phyloP scores from a whole-genome alignment of 2,113 vertebrate species.

The Triplophysa tibetana region DNA sequence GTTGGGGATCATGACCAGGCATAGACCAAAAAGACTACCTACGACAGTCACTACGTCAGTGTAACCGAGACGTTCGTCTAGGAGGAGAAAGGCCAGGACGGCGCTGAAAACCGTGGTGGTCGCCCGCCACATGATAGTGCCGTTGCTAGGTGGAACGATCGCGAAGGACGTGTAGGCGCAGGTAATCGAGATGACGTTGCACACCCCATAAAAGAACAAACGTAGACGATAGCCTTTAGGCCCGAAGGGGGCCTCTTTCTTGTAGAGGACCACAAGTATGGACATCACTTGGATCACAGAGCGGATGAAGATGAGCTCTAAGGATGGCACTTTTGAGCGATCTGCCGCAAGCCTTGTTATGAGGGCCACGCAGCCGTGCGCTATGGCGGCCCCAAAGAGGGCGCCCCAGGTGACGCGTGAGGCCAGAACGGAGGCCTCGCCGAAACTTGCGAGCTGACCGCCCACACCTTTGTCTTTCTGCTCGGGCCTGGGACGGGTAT shows the following conservation, averaged over 20 bases:
- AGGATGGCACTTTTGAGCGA: conserved; percentile 94
- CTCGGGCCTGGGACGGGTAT: conserved; percentile 73
- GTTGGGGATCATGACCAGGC: conserved; percentile 95
- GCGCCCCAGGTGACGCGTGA: conserved; percentile 90
- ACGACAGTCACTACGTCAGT: conserved; percentile 86
- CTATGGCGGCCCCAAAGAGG: conserved; percentile 89
- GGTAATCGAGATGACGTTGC: conserved; percentile 97
- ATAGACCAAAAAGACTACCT: conserved; percentile 89
- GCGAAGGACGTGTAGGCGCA: conserved; percentile 98
- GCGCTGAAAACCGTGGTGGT: conserved; percentile 96
- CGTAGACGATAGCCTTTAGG: conserved; percentile 88
- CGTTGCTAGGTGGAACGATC: conserved; percentile 95
- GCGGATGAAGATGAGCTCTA: conserved; percentile 96
- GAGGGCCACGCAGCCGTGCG: conserved; percentile 93
- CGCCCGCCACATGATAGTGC: conserved; percentile 97
- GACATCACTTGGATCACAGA: conserved; percentile 94
- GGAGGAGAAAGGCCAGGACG: conserved; percentile 89
- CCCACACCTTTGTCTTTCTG: conserved; percentile 71
- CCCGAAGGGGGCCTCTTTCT: conserved; percentile 92
- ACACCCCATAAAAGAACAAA: conserved; percentile 93
- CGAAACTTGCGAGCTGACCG: conserved; percentile 80
- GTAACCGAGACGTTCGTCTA: conserved; percentile 90
- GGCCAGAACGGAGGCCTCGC: conserved; percentile 83
- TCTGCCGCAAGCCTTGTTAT: conserved; percentile 92
- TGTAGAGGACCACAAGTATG: conserved; percentile 87